phyloP scores from a whole-genome alignment of 2,113 vertebrate genomes.

The Pachyramphus minor region DNA sequence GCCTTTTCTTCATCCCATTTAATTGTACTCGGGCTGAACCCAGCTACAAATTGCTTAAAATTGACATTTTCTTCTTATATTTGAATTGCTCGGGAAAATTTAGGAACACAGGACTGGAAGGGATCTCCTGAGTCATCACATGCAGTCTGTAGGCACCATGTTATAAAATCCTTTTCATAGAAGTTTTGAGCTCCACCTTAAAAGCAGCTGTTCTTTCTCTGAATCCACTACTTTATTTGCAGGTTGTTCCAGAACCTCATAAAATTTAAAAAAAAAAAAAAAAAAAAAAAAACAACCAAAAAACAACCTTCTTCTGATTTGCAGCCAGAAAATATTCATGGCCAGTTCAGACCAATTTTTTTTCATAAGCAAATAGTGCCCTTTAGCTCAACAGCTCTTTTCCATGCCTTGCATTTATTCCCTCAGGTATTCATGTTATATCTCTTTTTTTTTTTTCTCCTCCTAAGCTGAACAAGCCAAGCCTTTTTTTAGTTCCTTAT shows the following conservation, averaged over 20 bases:
- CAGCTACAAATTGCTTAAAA: conserved; percentile 7
- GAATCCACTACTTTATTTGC: not conserved
- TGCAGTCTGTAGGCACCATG: not conserved
- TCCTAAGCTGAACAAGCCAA: not conserved
- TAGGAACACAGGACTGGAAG: not conserved
- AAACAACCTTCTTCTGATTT: not conserved
- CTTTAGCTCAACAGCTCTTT: not conserved
- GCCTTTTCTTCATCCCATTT: not conserved
- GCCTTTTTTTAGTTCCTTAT: not conserved
- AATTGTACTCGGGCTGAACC: not conserved
- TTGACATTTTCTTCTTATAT: not conserved
- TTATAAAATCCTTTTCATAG: not conserved
- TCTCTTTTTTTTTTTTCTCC: not conserved
- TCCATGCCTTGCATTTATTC: not conserved
- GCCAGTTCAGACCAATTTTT: not conserved
- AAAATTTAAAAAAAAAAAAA: not conserved
- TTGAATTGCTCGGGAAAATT: conserved; percentile 18
- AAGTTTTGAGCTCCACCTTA: not conserved
- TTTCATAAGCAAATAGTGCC: not conserved
- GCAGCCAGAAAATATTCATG: not conserved
- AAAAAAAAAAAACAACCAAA: not conserved
- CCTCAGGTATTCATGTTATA: not conserved
- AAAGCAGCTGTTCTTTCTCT: not conserved
- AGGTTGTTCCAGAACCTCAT: not conserved
- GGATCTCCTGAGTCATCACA: conserved; percentile 9